Evolutionary conservation across 2,113 vertebrate species (phyloP), one percentile per base, ranked within the genome.

Genomic region (Pleuronectes platessa): DNA sequence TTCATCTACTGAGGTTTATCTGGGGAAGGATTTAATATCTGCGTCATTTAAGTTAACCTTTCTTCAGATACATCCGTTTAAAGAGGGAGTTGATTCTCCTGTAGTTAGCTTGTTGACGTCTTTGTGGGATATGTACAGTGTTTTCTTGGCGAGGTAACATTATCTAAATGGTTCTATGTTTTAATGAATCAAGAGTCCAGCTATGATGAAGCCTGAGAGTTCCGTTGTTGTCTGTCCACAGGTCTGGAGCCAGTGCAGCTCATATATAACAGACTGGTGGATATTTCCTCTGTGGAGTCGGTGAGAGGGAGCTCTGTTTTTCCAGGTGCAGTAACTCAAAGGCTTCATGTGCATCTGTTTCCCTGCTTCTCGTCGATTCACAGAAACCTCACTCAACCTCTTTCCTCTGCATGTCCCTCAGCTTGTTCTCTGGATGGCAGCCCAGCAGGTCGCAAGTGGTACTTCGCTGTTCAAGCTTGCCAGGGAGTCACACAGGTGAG

Each of bases 371-470:
- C 12, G 20, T 64, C 60, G 9, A 54, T 11, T 24, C 14, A 31
- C 20, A 2, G 10, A 2, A n/a, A 13, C 10, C 2, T 37, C n/a
- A 4, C 11, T 74, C 0, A 49, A 10, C 4, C 21, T 42, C 11
- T 56, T 55, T 7, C 13, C 20, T 42, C n/a, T 83, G 11, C 3
- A 3, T 77, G 21, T 68, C 68, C 20, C 42, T 4, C 45, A 93
- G 92, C 88, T 58, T 91, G 90, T 68, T 91, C 90, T 51, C 81
- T 91, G 15, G 85, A 81, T 71, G 91, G 91, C 58, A 72, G 67
- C 31, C 90, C 90, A 21, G 73, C 90, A 23, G 45, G 47, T 68
- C 86, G 69, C 74, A 86, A 70, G 72, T 91, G 86, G 81, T 78
- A 71, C 74, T 76, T 92, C 68, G 89, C 91, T 63, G 20, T 91